Percentiles rank a stretch among this genome's conserved stretches.
Conservation (phyloP, 2,888 invertebrate genomes). For the Microplitis manilae region DNA sequence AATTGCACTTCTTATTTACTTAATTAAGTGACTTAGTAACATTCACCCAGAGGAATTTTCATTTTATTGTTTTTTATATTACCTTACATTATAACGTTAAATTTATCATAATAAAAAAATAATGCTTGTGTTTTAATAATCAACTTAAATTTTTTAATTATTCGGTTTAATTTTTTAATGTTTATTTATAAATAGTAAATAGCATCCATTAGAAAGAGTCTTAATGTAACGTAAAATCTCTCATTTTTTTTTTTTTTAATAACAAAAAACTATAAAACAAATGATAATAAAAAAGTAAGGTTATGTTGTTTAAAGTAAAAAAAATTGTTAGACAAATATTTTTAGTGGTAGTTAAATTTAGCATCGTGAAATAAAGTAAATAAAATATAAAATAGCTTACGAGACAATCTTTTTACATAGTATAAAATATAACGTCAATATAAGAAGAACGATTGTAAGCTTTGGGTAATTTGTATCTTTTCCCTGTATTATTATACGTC, state of each 20-base stretch:
- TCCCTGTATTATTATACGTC: conserved; percentile 28
- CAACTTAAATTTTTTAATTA: background rate
- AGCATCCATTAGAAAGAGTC: too few species aligned
- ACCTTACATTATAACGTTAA: background rate
- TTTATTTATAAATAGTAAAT: background rate
- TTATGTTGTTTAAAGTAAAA: conserved; percentile 37
- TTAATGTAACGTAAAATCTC: too few species aligned
- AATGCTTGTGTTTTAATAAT: background rate
- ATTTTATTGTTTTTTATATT: conserved; percentile 20
- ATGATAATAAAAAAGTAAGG: conserved; percentile 27
- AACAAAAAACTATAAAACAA: background rate
- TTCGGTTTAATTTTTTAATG: background rate
- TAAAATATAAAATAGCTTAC: conserved; percentile 25
- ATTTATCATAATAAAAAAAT: conserved; percentile 6
- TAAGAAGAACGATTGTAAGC: conserved; percentile 34
- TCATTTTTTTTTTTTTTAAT: background rate
- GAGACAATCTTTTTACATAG: conserved; percentile 33
- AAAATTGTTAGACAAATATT: conserved; percentile 65
- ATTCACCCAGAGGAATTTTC: conserved; percentile 16
- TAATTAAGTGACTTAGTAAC: conserved; percentile 42
- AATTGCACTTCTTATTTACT: conserved; percentile 44
- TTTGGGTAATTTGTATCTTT: conserved; percentile 50
- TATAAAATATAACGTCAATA: conserved; percentile 37
- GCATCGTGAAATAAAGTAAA: conserved; percentile 52
- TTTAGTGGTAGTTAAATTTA: conserved; percentile 63